These are phyloP conservation scores for Cheilosia variabilis DNA, from an alignment of 2,888 invertebrate genomes.

Conservation along the genomic window DNA sequence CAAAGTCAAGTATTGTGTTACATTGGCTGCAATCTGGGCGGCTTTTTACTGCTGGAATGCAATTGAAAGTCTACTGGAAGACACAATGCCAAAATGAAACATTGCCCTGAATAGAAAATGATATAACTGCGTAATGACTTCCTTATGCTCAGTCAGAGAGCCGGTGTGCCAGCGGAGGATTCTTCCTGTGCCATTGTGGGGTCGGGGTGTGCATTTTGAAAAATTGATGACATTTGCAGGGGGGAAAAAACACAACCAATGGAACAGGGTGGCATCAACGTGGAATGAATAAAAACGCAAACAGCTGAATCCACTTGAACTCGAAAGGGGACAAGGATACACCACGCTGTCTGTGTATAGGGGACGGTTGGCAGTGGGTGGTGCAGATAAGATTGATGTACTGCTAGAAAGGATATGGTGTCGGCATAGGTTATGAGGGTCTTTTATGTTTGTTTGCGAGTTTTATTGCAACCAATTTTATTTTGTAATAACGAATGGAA, in stretches of 20 bases:
- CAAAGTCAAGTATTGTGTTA: conserved; percentile 16
- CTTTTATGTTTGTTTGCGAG: background rate
- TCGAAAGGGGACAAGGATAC: conserved; percentile 35
- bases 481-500: conserved; percentile 2
- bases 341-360: background rate
- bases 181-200: background rate
- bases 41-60: background rate
- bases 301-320: conserved; percentile 33
- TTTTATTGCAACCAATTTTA: conserved; percentile 17
- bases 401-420: background rate
- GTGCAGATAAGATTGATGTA: conserved; percentile 15
- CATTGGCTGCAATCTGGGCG: background rate
- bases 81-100: conserved; percentile 8
- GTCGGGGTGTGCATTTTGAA: conserved; percentile 8
- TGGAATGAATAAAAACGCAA: conserved; percentile 19
- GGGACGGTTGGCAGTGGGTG: background rate
- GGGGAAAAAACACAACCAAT: background rate
- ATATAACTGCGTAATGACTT: conserved; percentile 41
- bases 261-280: background rate
- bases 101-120: conserved; percentile 12
- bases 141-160: conserved; percentile 7
- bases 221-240: conserved; percentile 18
- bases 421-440: background rate
- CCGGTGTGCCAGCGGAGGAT: background rate
- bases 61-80: background rate